These are phyloP conservation scores for Nomada hirtipes DNA, from an alignment of 2,888 invertebrate genomes.

Conservation along the genomic window DNA sequence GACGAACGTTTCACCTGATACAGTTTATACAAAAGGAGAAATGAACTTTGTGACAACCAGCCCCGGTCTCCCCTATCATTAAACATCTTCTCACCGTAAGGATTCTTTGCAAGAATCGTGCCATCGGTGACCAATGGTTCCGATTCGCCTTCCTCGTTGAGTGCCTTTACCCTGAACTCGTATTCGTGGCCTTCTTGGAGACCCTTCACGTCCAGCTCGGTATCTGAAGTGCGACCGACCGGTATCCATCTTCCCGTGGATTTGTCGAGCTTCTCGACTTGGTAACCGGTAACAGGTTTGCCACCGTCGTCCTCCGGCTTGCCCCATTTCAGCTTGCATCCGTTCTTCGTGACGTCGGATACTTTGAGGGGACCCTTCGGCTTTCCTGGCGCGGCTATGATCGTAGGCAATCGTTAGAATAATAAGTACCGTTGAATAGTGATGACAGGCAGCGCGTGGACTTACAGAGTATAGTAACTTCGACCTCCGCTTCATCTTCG, in stretches of 20 bases:
- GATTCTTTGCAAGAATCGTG: slow-evolving; percentile 97
- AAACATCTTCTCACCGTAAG: slow-evolving; percentile 88
- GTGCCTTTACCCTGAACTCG: slow-evolving; percentile 96
- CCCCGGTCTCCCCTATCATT: too few relatives aligned
- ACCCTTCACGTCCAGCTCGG: slow-evolving; percentile 94
- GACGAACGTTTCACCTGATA: too few relatives aligned
- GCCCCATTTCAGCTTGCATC: slow-evolving; percentile 96
- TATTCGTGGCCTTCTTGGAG: slow-evolving; percentile 97
- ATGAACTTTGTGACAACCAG: too few relatives aligned
- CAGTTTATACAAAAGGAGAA: too few relatives aligned
- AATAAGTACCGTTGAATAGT: too few relatives aligned
- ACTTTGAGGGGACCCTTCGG: slow-evolving; percentile 96
- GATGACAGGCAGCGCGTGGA: slow-evolving; percentile 25
- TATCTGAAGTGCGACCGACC: slow-evolving; percentile 94
- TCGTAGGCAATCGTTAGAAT: not conserved
- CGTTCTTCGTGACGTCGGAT: slow-evolving; percentile 94
- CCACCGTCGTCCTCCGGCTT: slow-evolving; percentile 98
- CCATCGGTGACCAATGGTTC: slow-evolving; percentile 97
- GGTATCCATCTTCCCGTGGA: slow-evolving; percentile 97
- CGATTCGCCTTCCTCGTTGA: slow-evolving; percentile 97
- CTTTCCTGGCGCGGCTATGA: slow-evolving; percentile 90
- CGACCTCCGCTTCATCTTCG: slow-evolving; percentile 96
- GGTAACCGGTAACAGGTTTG: slow-evolving; percentile 95
- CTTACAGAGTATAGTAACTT: slow-evolving; percentile 93
- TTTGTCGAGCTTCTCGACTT: slow-evolving; percentile 97